Conservation (phyloP, 2,888 invertebrate species). For the Protonemura montana region DNA sequence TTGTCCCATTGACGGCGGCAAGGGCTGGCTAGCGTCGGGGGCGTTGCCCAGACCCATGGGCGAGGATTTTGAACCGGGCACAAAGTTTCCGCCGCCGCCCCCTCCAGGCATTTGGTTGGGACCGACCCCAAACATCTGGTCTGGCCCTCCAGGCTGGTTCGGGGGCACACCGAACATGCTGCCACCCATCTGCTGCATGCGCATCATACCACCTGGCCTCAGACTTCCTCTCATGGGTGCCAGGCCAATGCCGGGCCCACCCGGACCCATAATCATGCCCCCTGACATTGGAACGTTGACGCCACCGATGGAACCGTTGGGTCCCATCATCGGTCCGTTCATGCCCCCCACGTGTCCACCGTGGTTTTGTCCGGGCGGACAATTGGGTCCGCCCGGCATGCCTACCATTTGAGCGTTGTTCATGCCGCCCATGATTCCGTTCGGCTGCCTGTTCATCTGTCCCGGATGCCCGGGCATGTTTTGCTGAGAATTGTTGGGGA, state of each 20-base stretch:
- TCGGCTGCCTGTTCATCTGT: constrained; percentile 60
- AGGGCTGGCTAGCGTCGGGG: constrained; percentile 73
- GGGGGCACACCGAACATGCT: constrained; percentile 48
- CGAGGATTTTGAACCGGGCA: constrained; percentile 65
- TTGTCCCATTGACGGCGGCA: constrained; percentile 82
- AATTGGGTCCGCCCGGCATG: constrained; percentile 56
- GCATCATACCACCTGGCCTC: constrained; percentile 55
- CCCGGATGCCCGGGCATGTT: constrained; percentile 63
- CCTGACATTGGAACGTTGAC: constrained; percentile 53
- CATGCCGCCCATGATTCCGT: constrained; percentile 57
- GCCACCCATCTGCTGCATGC: constrained; percentile 51
- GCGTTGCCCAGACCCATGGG: constrained; percentile 65
- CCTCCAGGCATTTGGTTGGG: constrained; percentile 52
- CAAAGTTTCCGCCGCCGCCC: constrained; percentile 59
- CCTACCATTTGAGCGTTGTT: constrained; percentile 50
- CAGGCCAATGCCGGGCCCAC: constrained; percentile 61
- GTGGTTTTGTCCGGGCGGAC: constrained; percentile 53
- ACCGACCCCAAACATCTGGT: constrained; percentile 52
- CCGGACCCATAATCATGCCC: constrained; percentile 53
- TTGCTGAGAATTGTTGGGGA: constrained; percentile 68
- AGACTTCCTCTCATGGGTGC: constrained; percentile 53
- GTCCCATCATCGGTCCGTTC: constrained; percentile 63
- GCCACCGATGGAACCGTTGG: constrained; percentile 63
- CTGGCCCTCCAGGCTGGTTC: constrained; percentile 46
- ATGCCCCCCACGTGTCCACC: constrained; percentile 56